Evolutionary conservation across 2,888 invertebrate species (phyloP), one percentile per base, ranked within the genome.

Genomic region (Phengaris alcon): DNA sequence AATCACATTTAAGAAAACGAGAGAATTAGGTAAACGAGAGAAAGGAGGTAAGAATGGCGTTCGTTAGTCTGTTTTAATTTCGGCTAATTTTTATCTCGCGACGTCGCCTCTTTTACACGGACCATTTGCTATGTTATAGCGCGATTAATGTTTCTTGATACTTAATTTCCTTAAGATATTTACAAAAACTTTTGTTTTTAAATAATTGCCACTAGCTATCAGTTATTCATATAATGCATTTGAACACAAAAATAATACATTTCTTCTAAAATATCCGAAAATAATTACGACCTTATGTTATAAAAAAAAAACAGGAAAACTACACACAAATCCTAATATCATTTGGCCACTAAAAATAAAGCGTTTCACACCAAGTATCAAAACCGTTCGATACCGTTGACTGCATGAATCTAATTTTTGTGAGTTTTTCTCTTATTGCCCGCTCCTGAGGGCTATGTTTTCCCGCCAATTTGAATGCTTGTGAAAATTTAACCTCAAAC

Each of bases 11-110:
- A 55, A 52, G 76, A 15, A 74, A 70, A 76, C 68, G 68, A 73
- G 70, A 73, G 77, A 80, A 80, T 78, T 79, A 77, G 79, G 76
- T 68, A 75, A 74, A 75, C 54, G 69, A 54, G 74, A 75, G 76
- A 73, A 80, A 81, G 80, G 77, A 79, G 79, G 79, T 78, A 79
- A 89, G 91, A 93, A 93, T 93, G 85, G 90, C 86, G 86, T 93
- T 93, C 93, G 91, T 93, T 93, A 93, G 92, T 87, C 87, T 88
- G 87, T 93, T 93, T 93, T 93, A 93, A 94, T 94, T 93, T 93
- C 89, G 90, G 91, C 93, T 94, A 94, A 93, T 93, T 94, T 92
- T 93, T 91, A 93, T 93, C 93, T 92, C 84, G 82, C 86, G 86
- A 83, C 87, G 86, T 83, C 85, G 85, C 86, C 87, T 88, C 92